Conservation (phyloP, 2,113 vertebrate genomes). For the Potamarius usumacintae region DNA sequence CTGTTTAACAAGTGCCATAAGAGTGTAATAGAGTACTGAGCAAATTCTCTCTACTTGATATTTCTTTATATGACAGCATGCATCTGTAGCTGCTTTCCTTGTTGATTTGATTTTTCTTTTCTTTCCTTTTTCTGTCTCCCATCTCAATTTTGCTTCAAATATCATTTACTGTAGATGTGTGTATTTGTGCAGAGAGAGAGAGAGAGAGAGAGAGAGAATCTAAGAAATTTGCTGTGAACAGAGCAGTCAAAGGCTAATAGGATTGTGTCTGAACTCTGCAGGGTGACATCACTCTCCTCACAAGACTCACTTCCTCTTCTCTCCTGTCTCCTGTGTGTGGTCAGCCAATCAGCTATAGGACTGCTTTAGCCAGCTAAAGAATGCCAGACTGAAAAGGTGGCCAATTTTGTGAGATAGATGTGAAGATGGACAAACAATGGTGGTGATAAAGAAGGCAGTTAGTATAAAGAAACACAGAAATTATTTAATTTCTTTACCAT, state of each 20-base stretch:
- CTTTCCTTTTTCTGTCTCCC: background rate
- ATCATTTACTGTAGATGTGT: slow-evolving; percentile 34
- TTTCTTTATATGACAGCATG: slow-evolving; percentile 13
- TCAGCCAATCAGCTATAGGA: slow-evolving; percentile 53
- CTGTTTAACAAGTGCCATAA: slow-evolving; percentile 42
- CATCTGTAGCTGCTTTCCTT: background rate
- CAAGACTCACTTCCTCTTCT: slow-evolving; percentile 41
- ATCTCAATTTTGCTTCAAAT: background rate
- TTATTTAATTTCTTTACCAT: background rate
- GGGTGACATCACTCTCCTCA: slow-evolving; percentile 36
- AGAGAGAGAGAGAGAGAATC: background rate
- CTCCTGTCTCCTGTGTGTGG: slow-evolving; percentile 25
- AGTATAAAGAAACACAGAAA: background rate
- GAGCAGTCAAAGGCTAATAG: slow-evolving; percentile 49
- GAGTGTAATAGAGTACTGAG: slow-evolving; percentile 37
- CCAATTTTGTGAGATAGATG: background rate
- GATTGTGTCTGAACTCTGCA: slow-evolving; percentile 39
- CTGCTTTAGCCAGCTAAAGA: slow-evolving; percentile 43
- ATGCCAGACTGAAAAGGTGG: slow-evolving; percentile 10
- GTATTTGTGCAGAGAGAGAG: slow-evolving; percentile 2
- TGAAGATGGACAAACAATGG: background rate
- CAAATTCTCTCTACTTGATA: slow-evolving; percentile 35
- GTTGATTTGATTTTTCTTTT: background rate
- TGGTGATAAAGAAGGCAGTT: background rate
- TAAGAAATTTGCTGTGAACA: slow-evolving; percentile 17